Percentiles rank a stretch among this genome's conserved stretches.
Evolutionary conservation across 2,888 invertebrate species (phyloP).

Genomic region (Xestia rhomboidea): DNA sequence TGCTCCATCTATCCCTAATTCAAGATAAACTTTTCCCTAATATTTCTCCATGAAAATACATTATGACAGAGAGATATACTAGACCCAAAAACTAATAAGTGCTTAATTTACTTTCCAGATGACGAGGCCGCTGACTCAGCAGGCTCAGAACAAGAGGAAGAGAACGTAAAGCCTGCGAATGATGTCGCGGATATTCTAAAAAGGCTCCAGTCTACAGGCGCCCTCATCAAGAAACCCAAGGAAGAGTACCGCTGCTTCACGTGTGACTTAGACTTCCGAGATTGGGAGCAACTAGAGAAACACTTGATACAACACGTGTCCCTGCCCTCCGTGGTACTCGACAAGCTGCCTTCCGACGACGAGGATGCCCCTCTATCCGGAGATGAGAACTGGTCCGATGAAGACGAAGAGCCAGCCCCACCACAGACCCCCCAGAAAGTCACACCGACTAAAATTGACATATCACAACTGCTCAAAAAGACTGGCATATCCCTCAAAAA

Average conservation of each 20-base stretch:
- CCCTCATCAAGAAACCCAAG: constrained; percentile 80
- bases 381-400: constrained; percentile 88
- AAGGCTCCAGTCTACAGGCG: constrained; percentile 78
- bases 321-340: constrained; percentile 87
- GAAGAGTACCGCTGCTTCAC: constrained; percentile 87
- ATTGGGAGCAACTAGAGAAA: constrained; percentile 85
- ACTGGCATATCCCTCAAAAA: constrained; percentile 84
- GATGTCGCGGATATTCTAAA: constrained; percentile 83
- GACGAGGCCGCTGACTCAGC: constrained; percentile 76
- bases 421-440: constrained; percentile 66
- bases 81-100: constrained; percentile 1
- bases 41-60: background rate
- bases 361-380: constrained; percentile 83
- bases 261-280: constrained; percentile 87
- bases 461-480: constrained; percentile 84
- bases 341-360: constrained; percentile 89
- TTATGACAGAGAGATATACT: too few relatives aligned
- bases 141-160: constrained; percentile 72
- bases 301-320: constrained; percentile 91
- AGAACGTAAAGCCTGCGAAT: constrained; percentile 67
- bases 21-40: background rate
- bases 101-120: constrained; percentile 65
- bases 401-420: constrained; percentile 81
- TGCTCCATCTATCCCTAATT: background rate
- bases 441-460: constrained; percentile 85